Percentiles rank a stretch among this genome's conserved stretches.
Conservation (phyloP, 2,888 invertebrate genomes). For the Drosophila pegasa region DNA sequence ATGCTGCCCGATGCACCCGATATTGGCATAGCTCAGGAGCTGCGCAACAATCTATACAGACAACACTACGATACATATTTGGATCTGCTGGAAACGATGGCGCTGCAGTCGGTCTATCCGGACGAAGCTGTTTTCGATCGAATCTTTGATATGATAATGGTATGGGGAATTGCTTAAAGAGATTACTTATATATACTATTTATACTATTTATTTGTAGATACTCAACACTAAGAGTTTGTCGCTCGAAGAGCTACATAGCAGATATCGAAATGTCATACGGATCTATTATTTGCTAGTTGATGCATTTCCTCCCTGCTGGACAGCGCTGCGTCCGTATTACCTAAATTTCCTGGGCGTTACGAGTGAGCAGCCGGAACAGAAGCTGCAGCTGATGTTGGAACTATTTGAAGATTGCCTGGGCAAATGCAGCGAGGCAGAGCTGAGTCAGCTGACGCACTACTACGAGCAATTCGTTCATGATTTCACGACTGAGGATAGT, state of each 20-base stretch:
- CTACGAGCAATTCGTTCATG: conserved; percentile 34
- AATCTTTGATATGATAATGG: conserved; percentile 82
- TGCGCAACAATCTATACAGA: conserved; percentile 70
- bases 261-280: conserved; percentile 69
- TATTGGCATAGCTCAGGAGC: conserved; percentile 57
- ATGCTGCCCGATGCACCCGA: conserved; percentile 72
- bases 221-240: conserved; percentile 51
- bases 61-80: conserved; percentile 79
- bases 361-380: conserved; percentile 39
- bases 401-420: conserved; percentile 67
- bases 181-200: not conserved
- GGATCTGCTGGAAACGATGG: conserved; percentile 74
- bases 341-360: conserved; percentile 29
- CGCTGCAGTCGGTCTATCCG: conserved; percentile 80
- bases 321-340: conserved; percentile 76
- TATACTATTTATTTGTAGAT: conserved; percentile 34
- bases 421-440: conserved; percentile 54
- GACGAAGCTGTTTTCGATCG: conserved; percentile 78
- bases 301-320: conserved; percentile 84
- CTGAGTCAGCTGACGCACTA: conserved; percentile 35
- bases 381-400: conserved; percentile 64
- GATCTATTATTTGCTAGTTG: conserved; percentile 74
- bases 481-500: conserved; percentile 46
- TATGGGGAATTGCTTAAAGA: conserved; percentile 35
- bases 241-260: conserved; percentile 35